Conservation (phyloP, 30 jellyfish, hydroid and myxozoan species). For the Aurelia sp. region DNA sequence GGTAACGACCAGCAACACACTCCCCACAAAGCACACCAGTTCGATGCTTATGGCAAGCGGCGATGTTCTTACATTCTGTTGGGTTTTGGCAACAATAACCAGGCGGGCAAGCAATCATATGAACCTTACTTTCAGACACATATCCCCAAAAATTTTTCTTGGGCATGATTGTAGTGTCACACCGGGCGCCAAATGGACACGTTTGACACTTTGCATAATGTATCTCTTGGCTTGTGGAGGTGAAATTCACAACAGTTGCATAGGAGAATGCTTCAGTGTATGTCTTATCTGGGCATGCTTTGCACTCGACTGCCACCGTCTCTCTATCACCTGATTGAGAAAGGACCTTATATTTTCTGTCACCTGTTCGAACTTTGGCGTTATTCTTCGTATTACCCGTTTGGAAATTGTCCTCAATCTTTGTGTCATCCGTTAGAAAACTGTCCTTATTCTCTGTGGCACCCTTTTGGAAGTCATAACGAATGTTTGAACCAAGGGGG, state of each 20-base stretch:
- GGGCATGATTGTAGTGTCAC: not conserved
- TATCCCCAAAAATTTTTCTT: conserved; percentile 41
- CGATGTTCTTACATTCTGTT: not conserved
- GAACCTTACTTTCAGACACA: not conserved
- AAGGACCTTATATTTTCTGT: not conserved
- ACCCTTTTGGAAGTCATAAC: not conserved
- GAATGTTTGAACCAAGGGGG: not conserved
- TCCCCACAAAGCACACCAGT: not conserved
- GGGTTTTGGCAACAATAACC: conserved; percentile 29
- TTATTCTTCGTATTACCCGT: too few species aligned
- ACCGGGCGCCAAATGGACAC: conserved; percentile 31
- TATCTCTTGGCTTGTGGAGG: not conserved
- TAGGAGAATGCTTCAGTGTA: not conserved
- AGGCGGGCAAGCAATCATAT: conserved; percentile 32
- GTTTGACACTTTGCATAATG: conserved; percentile 3
- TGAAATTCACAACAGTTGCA: not conserved
- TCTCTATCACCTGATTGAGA: too few species aligned
- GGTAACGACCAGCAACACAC: not conserved
- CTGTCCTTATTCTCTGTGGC: not conserved
- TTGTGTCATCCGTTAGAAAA: too few species aligned
- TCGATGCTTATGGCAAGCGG: not conserved
- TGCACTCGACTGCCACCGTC: not conserved
- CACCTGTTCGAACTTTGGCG: too few species aligned
- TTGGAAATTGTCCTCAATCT: too few species aligned
- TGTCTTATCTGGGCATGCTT: not conserved